Evolutionary conservation across 2,888 invertebrate genomes (phyloP), one percentile per base, ranked within the genome.

Genomic region (Macaria liturata): DNA sequence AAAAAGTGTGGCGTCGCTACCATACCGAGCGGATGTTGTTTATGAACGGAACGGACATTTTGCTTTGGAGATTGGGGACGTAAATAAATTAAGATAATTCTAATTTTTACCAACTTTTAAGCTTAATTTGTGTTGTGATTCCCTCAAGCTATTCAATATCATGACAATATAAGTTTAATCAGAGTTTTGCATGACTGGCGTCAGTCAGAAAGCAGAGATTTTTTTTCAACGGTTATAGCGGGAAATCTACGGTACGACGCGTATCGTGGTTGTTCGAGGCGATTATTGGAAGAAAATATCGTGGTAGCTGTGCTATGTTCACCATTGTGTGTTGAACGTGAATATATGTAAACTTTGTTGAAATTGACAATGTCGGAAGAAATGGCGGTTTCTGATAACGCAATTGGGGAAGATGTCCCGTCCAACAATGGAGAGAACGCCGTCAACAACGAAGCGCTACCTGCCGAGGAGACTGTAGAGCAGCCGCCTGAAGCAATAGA

Each of bases 201-300:
- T 75, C 72, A 69, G 67, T 67, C 68, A 70, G 63, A 70, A 73
- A 67, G 66, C 59, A 58, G 44, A 70, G 74, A 75, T 82, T 76
- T 84, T 54, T 83, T 82, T 75, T 66, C 59, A 63, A 72, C 71
- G 80, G 81, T 77, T 87, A 90, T 81, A 91, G 91, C 91, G 91
- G 91, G 91, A 91, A 91, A 90, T 81, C 85, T 80, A 74, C 81
- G 76, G 76, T 80, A 88, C 86, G 91, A 89, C 91, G 90, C 91
- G 84, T 82, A 78, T 80, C 79, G 78, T 80, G 77, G 75, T 82
- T 83, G 80, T 81, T 85, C 76, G 77, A 81, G 71, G 72, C 76
- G 76, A 76, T 72, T 75, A 71, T 76, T 77, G 72, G 73, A 73
- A 46, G 72, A 69, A 80, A 84, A 84, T 80, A 83, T 78, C 78